Base-by-base conservation (phyloP, 2,797 vertebrate species). In the Nannoperca australis region DNA sequence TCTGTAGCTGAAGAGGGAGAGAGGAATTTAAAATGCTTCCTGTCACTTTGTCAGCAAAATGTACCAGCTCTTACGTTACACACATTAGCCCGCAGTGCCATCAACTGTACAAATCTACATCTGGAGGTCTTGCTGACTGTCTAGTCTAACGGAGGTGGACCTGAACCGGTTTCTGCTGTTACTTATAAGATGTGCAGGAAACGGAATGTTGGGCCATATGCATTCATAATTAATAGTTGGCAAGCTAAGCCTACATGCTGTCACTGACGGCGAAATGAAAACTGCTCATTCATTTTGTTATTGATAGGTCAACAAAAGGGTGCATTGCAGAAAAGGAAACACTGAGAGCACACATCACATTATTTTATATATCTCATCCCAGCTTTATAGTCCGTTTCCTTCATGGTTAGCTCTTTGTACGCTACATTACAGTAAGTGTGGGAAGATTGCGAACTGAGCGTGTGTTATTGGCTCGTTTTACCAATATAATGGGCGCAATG, bases 21-120 rank as follows among this genome's bases (percentile, higher is more conserved):
- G 15, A 85, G 44, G 58, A 36, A 62, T 87, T 60, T 53, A 32
- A 88, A 70, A 55, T 34, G 69, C 69, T 92, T 92, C 86, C 83
- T 91, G 83, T 90, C 68, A 70, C 42, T 30, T 11, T 68, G 75
- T 89, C 85, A 84, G 75, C 76, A 66, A 53, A 59, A 84, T 56
- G 40, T 76, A 77, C 56, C 27, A 0, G 13, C 32, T 66, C 34
- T 78, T 58, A 72, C 5, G 2, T 68, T 70, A 61, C 27, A 64
- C 74, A 74, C 36, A 50, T 77, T 67, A 47, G 53, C 56, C 34
- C 14, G 40, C 54, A 82, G 1, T 53, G 27, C 15, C 34, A 17
- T 63, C 38, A 63, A 4, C 34, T 18, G 1, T 49, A 54, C 68
- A 67, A 49, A 50, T 73, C 22, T 36, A 44, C 11, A 8, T 36